Percentiles rank a stretch among this genome's conserved stretches.
phyloP scores from a whole-genome alignment of 2,888 invertebrate genomes.

The Pseudococcus longispinus region DNA sequence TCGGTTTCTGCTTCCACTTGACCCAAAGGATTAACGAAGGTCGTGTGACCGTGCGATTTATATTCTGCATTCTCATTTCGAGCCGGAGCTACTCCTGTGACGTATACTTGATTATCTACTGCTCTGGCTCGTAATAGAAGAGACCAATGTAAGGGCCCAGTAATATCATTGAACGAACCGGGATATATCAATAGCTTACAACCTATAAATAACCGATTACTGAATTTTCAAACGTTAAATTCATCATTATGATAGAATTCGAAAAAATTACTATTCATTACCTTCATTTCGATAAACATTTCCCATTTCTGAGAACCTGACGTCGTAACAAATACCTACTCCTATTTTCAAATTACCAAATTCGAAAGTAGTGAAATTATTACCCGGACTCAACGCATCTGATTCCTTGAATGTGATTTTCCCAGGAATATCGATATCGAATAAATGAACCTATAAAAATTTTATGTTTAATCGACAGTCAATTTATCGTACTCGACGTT shows the following conservation, averaged over 20 bases:
- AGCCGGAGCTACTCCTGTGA: constrained; percentile 85
- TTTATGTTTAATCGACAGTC: background rate
- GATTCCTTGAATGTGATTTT: constrained; percentile 94
- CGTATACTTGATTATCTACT: constrained; percentile 87
- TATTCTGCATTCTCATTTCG: constrained; percentile 75
- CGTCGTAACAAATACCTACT: constrained; percentile 92
- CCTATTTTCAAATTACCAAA: constrained; percentile 79
- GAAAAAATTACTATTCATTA: constrained; percentile 46
- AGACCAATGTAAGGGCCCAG: constrained; percentile 94
- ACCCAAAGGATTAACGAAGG: constrained; percentile 85
- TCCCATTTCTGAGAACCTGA: constrained; percentile 90
- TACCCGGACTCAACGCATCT: constrained; percentile 79
- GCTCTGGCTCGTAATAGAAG: constrained; percentile 81
- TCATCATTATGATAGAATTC: background rate
- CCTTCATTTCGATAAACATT: constrained; percentile 63
- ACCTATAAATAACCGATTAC: constrained; percentile 65
- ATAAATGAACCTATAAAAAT: constrained; percentile 80
- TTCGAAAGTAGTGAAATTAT: constrained; percentile 75
- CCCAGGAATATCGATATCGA: constrained; percentile 93
- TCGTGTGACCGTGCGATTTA: constrained; percentile 88
- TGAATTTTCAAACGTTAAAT: background rate
- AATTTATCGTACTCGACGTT: background rate
- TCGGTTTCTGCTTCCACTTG: constrained; percentile 74
- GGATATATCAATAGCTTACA: constrained; percentile 90
- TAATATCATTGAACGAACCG: constrained; percentile 95